These are phyloP conservation scores for Bembecia ichneumoniformis DNA, from an alignment of 2,888 invertebrate species.

Conservation along the genomic window DNA sequence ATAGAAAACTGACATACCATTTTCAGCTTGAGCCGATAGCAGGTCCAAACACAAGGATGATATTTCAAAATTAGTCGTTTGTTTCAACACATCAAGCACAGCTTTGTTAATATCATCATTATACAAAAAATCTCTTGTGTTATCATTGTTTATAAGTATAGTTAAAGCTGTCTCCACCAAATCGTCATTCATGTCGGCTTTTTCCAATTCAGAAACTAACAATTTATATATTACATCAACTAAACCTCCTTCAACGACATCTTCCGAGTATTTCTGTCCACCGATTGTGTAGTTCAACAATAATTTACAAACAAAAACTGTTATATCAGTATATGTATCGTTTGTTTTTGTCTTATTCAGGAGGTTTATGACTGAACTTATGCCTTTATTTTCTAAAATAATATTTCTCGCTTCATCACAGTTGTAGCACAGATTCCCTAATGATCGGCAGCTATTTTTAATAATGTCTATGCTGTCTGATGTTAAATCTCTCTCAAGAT, in stretches of 20 bases:
- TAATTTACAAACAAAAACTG: constrained; percentile 79
- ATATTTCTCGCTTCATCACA: constrained; percentile 79
- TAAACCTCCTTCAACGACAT: constrained; percentile 68
- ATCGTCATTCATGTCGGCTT: constrained; percentile 70
- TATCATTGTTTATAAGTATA: constrained; percentile 75
- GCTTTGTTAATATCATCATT: constrained; percentile 68
- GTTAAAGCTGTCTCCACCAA: constrained; percentile 68
- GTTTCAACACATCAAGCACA: constrained; percentile 75
- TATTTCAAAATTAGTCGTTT: constrained; percentile 78
- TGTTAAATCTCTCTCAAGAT: constrained; percentile 50
- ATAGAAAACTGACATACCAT: constrained; percentile 60
- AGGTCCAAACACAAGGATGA: constrained; percentile 84
- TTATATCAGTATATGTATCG: constrained; percentile 63
- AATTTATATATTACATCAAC: constrained; percentile 68
- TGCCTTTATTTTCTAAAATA: constrained; percentile 61
- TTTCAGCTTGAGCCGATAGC: constrained; percentile 82
- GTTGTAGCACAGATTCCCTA: constrained; percentile 92
- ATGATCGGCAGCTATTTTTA: constrained; percentile 84
- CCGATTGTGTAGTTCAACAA: constrained; percentile 85
- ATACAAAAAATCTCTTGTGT: constrained; percentile 73
- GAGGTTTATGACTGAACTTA: constrained; percentile 52
- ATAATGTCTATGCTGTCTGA: constrained; percentile 66
- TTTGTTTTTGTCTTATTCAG: constrained; percentile 38
- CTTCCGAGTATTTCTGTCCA: constrained; percentile 77
- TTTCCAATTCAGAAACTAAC: constrained; percentile 57